Percentiles rank a stretch among this genome's conserved stretches.
These are phyloP conservation scores for Platalea minor DNA, from an alignment of 2,797 vertebrate genomes.

Conservation along the genomic window DNA sequence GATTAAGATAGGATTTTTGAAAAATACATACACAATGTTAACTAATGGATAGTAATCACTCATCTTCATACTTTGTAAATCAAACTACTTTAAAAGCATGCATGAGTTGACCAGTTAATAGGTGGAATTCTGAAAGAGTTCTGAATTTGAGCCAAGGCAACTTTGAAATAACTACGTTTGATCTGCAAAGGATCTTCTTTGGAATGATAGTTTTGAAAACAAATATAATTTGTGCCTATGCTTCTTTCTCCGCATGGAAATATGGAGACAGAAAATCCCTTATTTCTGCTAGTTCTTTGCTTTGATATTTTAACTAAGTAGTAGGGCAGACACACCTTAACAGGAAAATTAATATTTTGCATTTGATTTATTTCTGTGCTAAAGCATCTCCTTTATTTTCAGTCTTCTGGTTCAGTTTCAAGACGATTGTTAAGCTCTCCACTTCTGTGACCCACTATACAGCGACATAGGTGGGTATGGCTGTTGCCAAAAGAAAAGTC, in stretches of 20 bases:
- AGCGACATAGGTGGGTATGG: not conserved
- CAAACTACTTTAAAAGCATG: not conserved
- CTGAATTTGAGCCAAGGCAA: not conserved
- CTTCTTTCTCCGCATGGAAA: not conserved
- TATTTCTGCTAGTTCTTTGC: not conserved
- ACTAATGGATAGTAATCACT: not conserved
- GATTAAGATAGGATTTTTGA: not conserved
- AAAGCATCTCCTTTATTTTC: not conserved
- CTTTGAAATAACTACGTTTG: not conserved
- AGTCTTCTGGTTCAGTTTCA: not conserved
- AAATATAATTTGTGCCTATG: not conserved
- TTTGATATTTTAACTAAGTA: not conserved
- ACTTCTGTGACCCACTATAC: not conserved
- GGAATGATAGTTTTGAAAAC: not conserved
- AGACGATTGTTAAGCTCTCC: not conserved
- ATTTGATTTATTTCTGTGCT: not conserved
- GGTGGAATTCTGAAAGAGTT: not conserved
- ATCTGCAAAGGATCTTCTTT: slow-evolving; percentile 18
- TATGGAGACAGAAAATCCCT: not conserved
- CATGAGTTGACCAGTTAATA: not conserved
- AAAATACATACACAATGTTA: not conserved
- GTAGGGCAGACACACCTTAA: not conserved
- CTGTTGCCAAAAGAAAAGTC: not conserved
- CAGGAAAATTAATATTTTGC: not conserved
- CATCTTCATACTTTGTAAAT: not conserved